Percentiles rank a stretch among this genome's conserved stretches.
Evolutionary conservation across 2,113 vertebrate species (phyloP).

Genomic region (Xiphophorus couchianus): DNA sequence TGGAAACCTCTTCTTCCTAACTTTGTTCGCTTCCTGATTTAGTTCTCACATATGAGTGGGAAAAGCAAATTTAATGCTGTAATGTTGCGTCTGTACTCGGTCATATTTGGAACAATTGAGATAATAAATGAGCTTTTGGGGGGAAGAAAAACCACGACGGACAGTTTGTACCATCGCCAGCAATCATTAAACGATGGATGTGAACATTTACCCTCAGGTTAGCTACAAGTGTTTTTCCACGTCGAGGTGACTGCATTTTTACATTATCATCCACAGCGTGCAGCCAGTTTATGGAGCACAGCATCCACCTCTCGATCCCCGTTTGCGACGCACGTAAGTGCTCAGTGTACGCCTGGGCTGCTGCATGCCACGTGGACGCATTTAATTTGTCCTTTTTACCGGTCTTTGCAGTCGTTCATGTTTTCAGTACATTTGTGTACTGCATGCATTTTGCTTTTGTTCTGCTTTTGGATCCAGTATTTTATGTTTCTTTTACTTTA

Average conservation of each 20-base stretch:
- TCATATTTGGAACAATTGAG: too few species aligned
- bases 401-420: slow-evolving; percentile 12
- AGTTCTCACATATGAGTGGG: too few species aligned
- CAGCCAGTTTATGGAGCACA: slow-evolving; percentile 97
- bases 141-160: not conserved
- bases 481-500: not conserved
- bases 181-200: not conserved
- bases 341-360: slow-evolving; percentile 18
- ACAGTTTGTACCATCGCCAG: not conserved
- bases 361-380: slow-evolving; percentile 41
- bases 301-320: slow-evolving; percentile 92
- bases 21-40: too few species aligned
- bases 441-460: slow-evolving; percentile 17
- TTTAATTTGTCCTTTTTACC: slow-evolving; percentile 15
- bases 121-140: not conserved
- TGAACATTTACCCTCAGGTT: not conserved
- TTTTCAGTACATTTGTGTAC: slow-evolving; percentile 6
- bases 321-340: slow-evolving; percentile 90
- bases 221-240: slow-evolving; percentile 2
- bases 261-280: slow-evolving; percentile 81
- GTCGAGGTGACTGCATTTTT: slow-evolving; percentile 34
- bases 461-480: not conserved
- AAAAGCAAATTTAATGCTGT: too few species aligned
- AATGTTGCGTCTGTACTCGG: too few species aligned
- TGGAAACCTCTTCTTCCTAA: too few species aligned